Conservation (phyloP, 2,888 invertebrate species). For the Helleia helle region DNA sequence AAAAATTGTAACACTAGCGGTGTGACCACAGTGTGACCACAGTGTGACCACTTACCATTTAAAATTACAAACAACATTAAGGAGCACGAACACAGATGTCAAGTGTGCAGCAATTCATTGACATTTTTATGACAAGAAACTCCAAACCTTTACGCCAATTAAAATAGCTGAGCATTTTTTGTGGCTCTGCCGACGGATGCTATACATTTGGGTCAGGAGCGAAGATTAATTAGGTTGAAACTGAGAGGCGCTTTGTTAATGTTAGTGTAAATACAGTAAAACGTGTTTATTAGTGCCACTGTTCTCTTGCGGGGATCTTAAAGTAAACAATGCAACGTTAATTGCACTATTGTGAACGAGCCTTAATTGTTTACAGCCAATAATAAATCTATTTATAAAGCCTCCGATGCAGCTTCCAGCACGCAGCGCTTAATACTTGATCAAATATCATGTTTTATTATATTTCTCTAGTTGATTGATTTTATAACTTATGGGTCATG, state of each 20-base stretch:
- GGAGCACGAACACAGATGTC: slow-evolving; percentile 31
- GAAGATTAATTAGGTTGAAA: slow-evolving; percentile 58
- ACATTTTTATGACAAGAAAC: slow-evolving; percentile 48
- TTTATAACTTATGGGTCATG: too few species aligned
- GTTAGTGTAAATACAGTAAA: slow-evolving; percentile 53
- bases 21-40: too few species aligned
- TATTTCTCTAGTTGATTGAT: too few species aligned
- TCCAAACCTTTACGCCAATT: slow-evolving; percentile 62
- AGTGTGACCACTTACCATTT: too few species aligned
- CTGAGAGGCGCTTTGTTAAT: slow-evolving; percentile 45
- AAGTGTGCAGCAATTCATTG: slow-evolving; percentile 44
- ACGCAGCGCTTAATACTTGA: too few species aligned
- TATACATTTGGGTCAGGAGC: slow-evolving; percentile 53
- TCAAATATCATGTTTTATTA: too few species aligned
- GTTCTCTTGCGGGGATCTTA: slow-evolving; percentile 38
- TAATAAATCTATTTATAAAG: slow-evolving; percentile 22
- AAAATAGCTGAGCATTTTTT: slow-evolving; percentile 68
- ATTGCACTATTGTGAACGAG: slow-evolving; percentile 38
- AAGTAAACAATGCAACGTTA: slow-evolving; percentile 49
- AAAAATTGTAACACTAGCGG: too few species aligned
- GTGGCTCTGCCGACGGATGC: slow-evolving; percentile 50
- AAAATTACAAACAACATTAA: slow-evolving; percentile 18
- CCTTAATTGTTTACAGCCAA: slow-evolving; percentile 20
- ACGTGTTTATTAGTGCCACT: slow-evolving; percentile 54
- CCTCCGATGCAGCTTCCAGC: not conserved